Evolutionary conservation across 2,113 vertebrate species (phyloP).

Genomic region (Myodes glareolus): DNA sequence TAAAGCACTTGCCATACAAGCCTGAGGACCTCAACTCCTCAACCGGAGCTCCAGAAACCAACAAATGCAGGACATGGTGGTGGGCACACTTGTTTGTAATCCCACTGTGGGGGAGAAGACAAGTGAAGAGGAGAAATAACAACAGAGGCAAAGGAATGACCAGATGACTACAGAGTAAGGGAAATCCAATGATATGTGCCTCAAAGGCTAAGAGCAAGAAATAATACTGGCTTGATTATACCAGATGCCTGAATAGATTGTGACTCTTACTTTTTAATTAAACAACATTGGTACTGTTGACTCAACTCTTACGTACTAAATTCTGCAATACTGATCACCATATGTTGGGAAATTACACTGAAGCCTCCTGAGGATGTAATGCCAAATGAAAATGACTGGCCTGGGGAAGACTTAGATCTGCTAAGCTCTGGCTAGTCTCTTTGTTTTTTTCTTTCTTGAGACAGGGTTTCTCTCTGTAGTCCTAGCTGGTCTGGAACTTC

Average conservation of each 20-base stretch:
- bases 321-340: neutral
- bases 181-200: neutral
- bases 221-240: neutral
- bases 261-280: neutral
- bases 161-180: neutral
- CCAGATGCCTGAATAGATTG: neutral
- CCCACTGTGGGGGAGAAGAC: neutral
- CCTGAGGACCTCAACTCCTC: neutral
- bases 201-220: constrained; percentile 27
- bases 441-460: neutral
- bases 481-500: neutral
- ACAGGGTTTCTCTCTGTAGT: neutral
- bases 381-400: neutral
- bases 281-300: neutral
- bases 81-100: neutral
- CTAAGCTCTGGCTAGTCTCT: neutral
- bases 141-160: neutral
- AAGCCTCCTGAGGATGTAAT: neutral
- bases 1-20: neutral
- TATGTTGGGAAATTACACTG: neutral
- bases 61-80: neutral
- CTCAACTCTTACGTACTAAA: neutral
- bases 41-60: neutral
- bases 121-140: neutral
- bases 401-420: neutral